Evolutionary conservation across 1,140 invertebrate genomes (phyloP).

Genomic region (Calliphora vicina): DNA sequence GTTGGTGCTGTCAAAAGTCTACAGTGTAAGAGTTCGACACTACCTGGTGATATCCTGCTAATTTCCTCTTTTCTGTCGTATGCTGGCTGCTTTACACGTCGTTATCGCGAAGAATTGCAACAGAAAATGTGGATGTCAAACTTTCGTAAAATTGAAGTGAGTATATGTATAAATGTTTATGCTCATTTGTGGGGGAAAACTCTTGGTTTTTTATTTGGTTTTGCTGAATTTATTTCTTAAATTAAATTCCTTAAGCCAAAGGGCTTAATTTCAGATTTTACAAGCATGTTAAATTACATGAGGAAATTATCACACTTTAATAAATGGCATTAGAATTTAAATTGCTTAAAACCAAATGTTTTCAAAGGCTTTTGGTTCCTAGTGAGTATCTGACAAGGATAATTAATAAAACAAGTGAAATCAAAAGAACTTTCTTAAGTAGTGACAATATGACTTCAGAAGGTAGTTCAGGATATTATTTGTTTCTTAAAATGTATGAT

Average conservation of each 20-base stretch:
- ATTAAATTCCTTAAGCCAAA: background rate
- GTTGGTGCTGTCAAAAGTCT: constrained; percentile 59
- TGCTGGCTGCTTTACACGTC: constrained; percentile 91
- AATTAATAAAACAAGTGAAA: too few relatives aligned
- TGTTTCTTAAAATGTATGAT: too few relatives aligned
- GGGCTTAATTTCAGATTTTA: background rate
- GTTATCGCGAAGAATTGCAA: constrained; percentile 83
- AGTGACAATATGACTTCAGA: too few relatives aligned
- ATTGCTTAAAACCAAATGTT: too few relatives aligned
- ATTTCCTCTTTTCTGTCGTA: constrained; percentile 95
- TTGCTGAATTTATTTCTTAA: background rate
- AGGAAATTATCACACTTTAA: background rate
- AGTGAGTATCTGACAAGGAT: background rate
- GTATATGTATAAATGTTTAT: constrained; percentile 31
- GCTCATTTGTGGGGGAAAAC: background rate
- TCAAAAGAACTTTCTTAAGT: too few relatives aligned
- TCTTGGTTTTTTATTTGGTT: background rate
- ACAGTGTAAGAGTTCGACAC: constrained; percentile 72
- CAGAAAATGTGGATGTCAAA: constrained; percentile 76
- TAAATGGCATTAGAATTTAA: too few relatives aligned
- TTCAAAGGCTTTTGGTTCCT: background rate
- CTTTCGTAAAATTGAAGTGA: constrained; percentile 65
- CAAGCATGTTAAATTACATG: background rate
- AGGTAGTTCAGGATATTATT: too few relatives aligned
- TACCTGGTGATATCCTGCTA: constrained; percentile 90